Evolutionary conservation across 2,113 vertebrate genomes (phyloP), one percentile per base, ranked within the genome.

Genomic region (Gymnocephalus cernua): DNA sequence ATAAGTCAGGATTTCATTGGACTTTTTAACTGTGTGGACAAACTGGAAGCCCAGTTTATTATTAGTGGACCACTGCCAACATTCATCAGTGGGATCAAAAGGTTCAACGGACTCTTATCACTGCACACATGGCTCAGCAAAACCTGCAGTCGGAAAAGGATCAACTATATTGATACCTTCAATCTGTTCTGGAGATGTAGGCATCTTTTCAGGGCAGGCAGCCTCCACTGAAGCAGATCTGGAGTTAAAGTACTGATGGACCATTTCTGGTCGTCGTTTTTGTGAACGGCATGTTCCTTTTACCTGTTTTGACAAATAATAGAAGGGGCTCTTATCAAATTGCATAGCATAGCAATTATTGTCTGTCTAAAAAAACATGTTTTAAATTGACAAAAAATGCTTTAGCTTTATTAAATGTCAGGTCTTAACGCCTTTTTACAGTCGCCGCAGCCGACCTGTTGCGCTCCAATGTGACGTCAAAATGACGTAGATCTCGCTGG

Each of bases 121-220:
- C 54, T 11, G 54, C 47, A 32, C 27, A 32, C 38, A 58, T n/a
- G 69, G 54, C 53, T 72, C 54, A n/a, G 69, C 54, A 50, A 38
- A 51, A 50, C 29, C 21, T 19, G 27, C 6, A 0, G 19, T 38
- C 19, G 38, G 45, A 51, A 62, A 35, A 29, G 47, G 45, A 74
- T 74, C 47, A 51, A 2, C 32, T 38, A 2, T 38, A 51, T 27
- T 64, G 16, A 74, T 74, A 44, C 29, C 57, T 35, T 23, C 58
- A 74, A 63, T 74, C 58, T 63, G 45, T 51, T 51, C 58, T 53
- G 10, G 58, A 32, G 45, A 74, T 9, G 21, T 2, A 48, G 19
- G 19, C 27, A 32, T 59, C 44, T n/a, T 61, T 50, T 62, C 70
- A 23, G 57, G 35, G 4, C 45, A 62, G 48, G 27, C 16, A 19